Evolutionary conservation across 2,797 vertebrate genomes (phyloP).

Genomic region (Enteromius treurensis): DNA sequence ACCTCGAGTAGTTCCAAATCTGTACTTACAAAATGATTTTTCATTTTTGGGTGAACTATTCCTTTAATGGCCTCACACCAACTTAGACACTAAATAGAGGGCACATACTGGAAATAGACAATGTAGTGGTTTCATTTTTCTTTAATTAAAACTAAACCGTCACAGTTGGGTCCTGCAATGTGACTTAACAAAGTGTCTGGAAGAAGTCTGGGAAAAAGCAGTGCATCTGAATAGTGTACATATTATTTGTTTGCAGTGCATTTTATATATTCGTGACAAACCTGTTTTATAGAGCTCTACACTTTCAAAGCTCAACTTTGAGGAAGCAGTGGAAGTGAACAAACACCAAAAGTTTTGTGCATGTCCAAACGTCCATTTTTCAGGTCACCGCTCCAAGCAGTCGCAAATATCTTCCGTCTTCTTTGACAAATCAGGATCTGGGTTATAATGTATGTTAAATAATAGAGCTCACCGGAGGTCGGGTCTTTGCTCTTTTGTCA

Average conservation of each 20-base stretch:
- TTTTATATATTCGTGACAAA: background rate
- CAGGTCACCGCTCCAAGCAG: slow-evolving; percentile 44
- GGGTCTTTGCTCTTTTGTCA: slow-evolving; percentile 63
- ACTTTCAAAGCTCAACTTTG: background rate
- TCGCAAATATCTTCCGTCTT: slow-evolving; percentile 43
- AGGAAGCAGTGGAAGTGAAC: background rate
- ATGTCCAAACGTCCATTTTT: slow-evolving; percentile 33
- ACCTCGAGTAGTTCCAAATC: too few species aligned
- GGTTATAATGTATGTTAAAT: slow-evolving; percentile 67
- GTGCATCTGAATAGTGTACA: background rate
- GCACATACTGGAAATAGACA: slow-evolving; percentile 39
- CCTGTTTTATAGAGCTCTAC: background rate
- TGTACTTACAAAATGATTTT: too few species aligned
- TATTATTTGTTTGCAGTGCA: background rate
- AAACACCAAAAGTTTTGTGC: slow-evolving; percentile 25
- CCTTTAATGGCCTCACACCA: background rate
- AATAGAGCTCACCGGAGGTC: slow-evolving; percentile 65
- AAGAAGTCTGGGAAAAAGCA: background rate
- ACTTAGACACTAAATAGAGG: background rate
- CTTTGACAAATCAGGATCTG: slow-evolving; percentile 59
- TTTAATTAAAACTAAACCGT: too few species aligned
- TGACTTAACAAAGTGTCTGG: background rate
- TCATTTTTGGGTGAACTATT: too few species aligned
- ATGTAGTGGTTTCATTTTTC: slow-evolving; percentile 8
- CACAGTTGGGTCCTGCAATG: background rate